Evolutionary conservation across 2,888 invertebrate genomes (phyloP).

Genomic region (Himalopsyche tibetana): DNA sequence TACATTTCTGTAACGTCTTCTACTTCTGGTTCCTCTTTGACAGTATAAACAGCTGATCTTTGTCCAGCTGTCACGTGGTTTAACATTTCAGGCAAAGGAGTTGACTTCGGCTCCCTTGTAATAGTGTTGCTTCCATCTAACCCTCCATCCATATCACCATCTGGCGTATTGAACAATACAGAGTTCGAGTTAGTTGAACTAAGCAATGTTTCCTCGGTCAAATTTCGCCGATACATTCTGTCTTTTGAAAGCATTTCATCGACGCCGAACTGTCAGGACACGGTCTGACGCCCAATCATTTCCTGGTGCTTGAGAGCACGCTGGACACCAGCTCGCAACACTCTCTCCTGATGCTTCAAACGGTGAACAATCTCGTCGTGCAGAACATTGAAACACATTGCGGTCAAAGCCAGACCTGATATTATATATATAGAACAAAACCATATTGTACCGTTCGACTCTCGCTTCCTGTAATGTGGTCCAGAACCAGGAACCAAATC

Average conservation of each 20-base stretch:
- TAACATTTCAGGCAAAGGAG: constrained; percentile 74
- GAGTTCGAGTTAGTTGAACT: constrained; percentile 69
- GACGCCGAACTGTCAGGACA: constrained; percentile 65
- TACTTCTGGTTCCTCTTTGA: constrained; percentile 71
- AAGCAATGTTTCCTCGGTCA: constrained; percentile 73
- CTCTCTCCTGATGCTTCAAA: constrained; percentile 79
- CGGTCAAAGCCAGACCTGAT: constrained; percentile 91
- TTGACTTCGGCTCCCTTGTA: constrained; percentile 69
- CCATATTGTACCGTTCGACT: constrained; percentile 85
- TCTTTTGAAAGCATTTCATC: constrained; percentile 59
- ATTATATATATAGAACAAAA: constrained; percentile 93
- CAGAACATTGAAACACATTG: constrained; percentile 93
- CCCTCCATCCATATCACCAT: constrained; percentile 60
- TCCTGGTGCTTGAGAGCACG: constrained; percentile 71
- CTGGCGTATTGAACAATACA: constrained; percentile 61
- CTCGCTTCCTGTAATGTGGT: constrained; percentile 72
- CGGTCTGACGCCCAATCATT: constrained; percentile 43
- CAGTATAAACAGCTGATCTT: constrained; percentile 71
- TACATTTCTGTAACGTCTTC: constrained; percentile 73
- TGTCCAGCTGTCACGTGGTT: constrained; percentile 72
- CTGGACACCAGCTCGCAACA: constrained; percentile 66
- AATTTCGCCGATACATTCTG: constrained; percentile 68
- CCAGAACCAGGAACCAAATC: constrained; percentile 87
- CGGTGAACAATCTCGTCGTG: constrained; percentile 92
- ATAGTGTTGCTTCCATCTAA: constrained; percentile 61